Evolutionary conservation across 2,113 vertebrate genomes (phyloP), one percentile per base, ranked within the genome.

Genomic region (Cyprinodon tularosa): DNA sequence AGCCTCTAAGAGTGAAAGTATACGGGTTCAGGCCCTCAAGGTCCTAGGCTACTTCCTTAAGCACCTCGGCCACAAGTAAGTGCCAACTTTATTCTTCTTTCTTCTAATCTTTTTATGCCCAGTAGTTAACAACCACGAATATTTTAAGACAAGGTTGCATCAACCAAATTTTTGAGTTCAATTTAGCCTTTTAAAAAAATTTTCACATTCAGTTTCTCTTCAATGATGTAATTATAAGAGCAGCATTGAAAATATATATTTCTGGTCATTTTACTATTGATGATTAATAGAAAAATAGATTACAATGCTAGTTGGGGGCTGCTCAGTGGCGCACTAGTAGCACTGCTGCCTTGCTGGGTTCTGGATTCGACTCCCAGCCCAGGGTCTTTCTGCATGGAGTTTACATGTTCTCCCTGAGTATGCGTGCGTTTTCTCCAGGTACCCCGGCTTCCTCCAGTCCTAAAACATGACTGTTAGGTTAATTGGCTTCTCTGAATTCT

Each of bases 31-130:
- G 90, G 98, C 98, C 29, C 95, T 99, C 84, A 99, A 99, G 91
- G 98, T 99, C 81, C 94, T 99, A 50, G 98, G 98, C 81, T 99
- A 99, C 92, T 99, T 99, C 93, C 96, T 99, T 77, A 99, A 99
- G 84, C 98, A 99, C 88, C 95, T 99, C 57, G 98, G 97, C 83
- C 98, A 99, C 94, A 99, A 99, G 98, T 99, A 93, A 96, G 98
- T 96, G 44, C 45, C 12, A 59, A 11, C 57, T 29, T 62, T 20
- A 17, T 14, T 78, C 29, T 36, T 73, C 59, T 66, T 61, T 3
- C 47, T 64, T 29, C 48, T 20, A 17, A n/a, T 39, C 50, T 2
- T 68, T 12, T 65, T 53, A 39, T 68, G 29, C 75, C 12, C 45
- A 10, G 1, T 59, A 20, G 61, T 65, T 42, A 12, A 20, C 45